A percentile compares a stretch with the other conserved stretches of the same genome.
These are phyloP conservation scores for Thamnophis sirtalis DNA, from an alignment of 2,113 vertebrate species.

Conservation along the genomic window DNA sequence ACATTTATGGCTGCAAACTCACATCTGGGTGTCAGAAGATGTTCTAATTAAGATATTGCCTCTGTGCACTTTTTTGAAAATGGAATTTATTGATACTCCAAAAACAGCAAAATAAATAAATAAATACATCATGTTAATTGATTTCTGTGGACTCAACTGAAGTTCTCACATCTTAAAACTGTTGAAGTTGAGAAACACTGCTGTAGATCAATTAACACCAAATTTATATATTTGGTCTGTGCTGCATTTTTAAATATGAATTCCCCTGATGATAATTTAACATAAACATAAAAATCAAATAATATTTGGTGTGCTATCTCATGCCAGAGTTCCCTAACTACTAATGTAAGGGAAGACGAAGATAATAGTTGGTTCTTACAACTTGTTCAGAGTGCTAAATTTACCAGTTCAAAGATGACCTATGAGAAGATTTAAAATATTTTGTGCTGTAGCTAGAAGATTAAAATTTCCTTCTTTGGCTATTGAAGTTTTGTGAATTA, in stretches of 20 bases:
- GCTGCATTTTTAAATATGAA: not conserved
- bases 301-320: not conserved
- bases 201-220: not conserved
- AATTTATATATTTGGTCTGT: not conserved
- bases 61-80: not conserved
- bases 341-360: not conserved
- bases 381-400: not conserved
- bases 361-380: not conserved
- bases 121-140: not conserved
- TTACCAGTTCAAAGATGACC: not conserved
- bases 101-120: not conserved
- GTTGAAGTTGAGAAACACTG: not conserved
- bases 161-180: not conserved
- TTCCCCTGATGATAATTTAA: not conserved
- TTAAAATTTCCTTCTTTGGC: not conserved
- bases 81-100: not conserved
- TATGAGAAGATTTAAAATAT: not conserved
- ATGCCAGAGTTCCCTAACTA: not conserved
- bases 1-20: not conserved
- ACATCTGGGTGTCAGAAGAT: not conserved
- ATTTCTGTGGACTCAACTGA: not conserved
- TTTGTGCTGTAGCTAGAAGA: not conserved
- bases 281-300: not conserved
- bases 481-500: not conserved
- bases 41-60: not conserved